phyloP scores from a whole-genome alignment of 2,113 vertebrate genomes.

The Sorex araneus region DNA sequence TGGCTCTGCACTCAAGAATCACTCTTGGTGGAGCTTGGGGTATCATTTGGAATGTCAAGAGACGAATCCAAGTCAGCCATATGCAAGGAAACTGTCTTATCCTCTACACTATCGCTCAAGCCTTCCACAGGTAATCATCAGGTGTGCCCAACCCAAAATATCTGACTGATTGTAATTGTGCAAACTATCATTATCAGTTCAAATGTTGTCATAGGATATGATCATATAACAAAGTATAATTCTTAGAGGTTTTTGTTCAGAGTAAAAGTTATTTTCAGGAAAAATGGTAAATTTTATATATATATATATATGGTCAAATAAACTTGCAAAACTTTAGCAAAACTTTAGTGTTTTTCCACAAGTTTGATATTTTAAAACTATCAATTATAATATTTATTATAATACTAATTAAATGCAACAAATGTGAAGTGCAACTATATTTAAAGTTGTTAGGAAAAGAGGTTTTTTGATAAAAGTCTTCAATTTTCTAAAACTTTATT shows the following conservation, averaged over 20 bases:
- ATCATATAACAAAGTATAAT: background rate
- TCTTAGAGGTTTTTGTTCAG: background rate
- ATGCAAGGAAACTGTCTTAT: no score
- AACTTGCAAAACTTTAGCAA: background rate
- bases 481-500: background rate
- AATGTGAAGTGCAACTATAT: background rate
- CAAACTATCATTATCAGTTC: background rate
- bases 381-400: constrained; percentile 4
- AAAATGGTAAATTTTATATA: background rate
- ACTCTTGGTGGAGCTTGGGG: no score
- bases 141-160: no score
- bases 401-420: background rate
- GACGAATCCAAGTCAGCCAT: no score
- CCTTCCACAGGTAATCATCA: no score
- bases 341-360: background rate
- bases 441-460: background rate
- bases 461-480: background rate
- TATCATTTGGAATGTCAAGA: no score
- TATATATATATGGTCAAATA: background rate
- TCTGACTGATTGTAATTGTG: no score
- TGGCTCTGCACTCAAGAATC: no score
- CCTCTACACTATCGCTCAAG: no score
- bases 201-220: background rate
- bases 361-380: background rate
- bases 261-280: background rate